Conservation (phyloP, 1,140 invertebrate genomes). For the Caenorhabditis remanei region DNA sequence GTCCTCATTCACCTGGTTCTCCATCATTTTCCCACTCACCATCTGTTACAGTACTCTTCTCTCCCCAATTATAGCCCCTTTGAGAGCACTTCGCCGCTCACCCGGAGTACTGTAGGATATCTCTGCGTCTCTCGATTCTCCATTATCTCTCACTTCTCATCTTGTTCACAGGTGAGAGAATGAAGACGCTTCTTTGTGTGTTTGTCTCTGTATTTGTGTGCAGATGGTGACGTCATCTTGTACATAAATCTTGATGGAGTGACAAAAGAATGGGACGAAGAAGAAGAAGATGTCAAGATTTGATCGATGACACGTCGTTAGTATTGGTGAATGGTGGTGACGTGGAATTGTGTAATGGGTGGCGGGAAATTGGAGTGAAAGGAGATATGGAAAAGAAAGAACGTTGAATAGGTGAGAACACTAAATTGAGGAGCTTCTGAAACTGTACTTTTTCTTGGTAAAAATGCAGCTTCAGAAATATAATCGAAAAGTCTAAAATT, state of each 20-base stretch:
- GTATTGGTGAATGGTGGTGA: neutral
- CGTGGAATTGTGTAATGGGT: neutral
- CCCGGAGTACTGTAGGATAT: neutral
- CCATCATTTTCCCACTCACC: neutral
- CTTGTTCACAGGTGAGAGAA: neutral
- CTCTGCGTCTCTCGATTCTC: neutral
- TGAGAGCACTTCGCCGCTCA: constrained; percentile 4
- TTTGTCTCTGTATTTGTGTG: neutral
- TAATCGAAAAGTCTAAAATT: too few species aligned
- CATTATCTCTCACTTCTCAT: neutral
- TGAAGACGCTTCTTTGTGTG: neutral
- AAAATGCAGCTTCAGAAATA: too few species aligned
- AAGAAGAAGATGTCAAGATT: constrained; percentile 17
- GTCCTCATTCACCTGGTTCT: neutral
- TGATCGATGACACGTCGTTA: constrained; percentile 18
- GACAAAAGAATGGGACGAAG: constrained; percentile 8
- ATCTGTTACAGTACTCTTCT: constrained; percentile 19
- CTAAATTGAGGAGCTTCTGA: too few species aligned
- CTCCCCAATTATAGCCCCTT: constrained; percentile 18
- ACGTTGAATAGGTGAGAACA: too few species aligned
- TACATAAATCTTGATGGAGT: constrained; percentile 49
- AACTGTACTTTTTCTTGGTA: too few species aligned
- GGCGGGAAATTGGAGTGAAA: neutral
- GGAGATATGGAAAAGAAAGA: too few species aligned
- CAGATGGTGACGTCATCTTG: constrained; percentile 28